Percentiles rank a stretch among this genome's conserved stretches.
Conservation (phyloP, 1,140 invertebrate genomes). For the Drosophila triauraria region DNA sequence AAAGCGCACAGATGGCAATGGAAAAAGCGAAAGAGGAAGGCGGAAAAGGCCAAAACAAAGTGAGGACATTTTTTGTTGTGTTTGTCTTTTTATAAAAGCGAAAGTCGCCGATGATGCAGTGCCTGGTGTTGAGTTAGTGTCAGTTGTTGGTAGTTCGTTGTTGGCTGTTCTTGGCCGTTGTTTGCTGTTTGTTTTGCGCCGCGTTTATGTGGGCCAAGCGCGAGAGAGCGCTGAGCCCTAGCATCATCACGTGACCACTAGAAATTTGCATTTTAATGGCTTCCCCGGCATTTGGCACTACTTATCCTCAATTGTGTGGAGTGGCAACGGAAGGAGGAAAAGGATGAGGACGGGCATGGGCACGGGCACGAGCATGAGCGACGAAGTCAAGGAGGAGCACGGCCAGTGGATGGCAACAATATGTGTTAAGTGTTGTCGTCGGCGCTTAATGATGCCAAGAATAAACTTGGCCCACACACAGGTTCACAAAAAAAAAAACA, state of each 20-base stretch:
- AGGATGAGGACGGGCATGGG: neutral
- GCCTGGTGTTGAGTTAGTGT: conserved; percentile 46
- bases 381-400: conserved; percentile 47
- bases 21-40: conserved; percentile 60
- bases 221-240: conserved; percentile 43
- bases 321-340: conserved; percentile 13
- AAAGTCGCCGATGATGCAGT: conserved; percentile 64
- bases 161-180: conserved; percentile 20
- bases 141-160: conserved; percentile 29
- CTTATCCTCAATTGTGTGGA: conserved; percentile 46
- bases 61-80: conserved; percentile 6
- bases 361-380: conserved; percentile 6
- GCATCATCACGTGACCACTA: conserved; percentile 76
- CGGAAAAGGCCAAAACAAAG: conserved; percentile 47
- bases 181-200: conserved; percentile 14
- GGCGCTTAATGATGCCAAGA: conserved; percentile 80
- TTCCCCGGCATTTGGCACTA: conserved; percentile 63
- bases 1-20: conserved; percentile 23
- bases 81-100: conserved; percentile 38
- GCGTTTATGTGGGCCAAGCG: conserved; percentile 60
- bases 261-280: conserved; percentile 81
- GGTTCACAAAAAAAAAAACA: conserved; percentile 1
- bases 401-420: conserved; percentile 57
- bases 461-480: conserved; percentile 64
- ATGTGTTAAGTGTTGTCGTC: conserved; percentile 78